A percentile compares a stretch with the other conserved stretches of the same genome.
Evolutionary conservation across 2,888 invertebrate species (phyloP).

Genomic region (Congeria kusceri): DNA sequence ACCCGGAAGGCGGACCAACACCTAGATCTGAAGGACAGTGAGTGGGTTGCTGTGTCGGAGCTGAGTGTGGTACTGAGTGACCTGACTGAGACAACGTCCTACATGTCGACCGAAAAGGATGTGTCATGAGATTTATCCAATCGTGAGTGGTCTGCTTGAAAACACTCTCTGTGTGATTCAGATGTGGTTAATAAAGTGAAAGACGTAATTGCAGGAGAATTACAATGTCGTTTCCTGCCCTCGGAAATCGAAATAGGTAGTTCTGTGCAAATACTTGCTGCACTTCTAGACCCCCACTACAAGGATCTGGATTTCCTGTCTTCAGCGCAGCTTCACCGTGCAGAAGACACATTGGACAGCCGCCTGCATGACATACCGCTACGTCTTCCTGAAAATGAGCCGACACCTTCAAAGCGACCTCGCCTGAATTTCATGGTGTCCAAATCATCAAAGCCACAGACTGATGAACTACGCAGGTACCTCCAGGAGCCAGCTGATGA

Average conservation of each 20-base stretch:
- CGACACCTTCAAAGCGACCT: neutral
- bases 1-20: slow-evolving; percentile 21
- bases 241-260: neutral
- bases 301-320: slow-evolving; percentile 26
- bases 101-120: slow-evolving; percentile 11
- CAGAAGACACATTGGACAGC: slow-evolving; percentile 6
- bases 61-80: slow-evolving; percentile 17
- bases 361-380: slow-evolving; percentile 20
- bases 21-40: slow-evolving; percentile 14
- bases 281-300: slow-evolving; percentile 20
- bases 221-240: slow-evolving; percentile 2
- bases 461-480: slow-evolving; percentile 4
- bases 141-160: slow-evolving; percentile 26
- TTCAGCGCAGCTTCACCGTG: neutral
- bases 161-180: slow-evolving; percentile 23
- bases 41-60: slow-evolving; percentile 27
- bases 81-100: slow-evolving; percentile 15
- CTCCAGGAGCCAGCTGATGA: slow-evolving; percentile 1
- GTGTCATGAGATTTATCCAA: slow-evolving; percentile 29
- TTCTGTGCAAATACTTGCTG: slow-evolving; percentile 15
- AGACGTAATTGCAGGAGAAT: neutral
- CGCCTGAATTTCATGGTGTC: neutral
- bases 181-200: slow-evolving; percentile 15
- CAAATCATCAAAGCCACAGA: neutral
- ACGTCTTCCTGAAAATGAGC: neutral